These are phyloP conservation scores for Shargacucullia verbasci DNA, from an alignment of 2,888 invertebrate genomes.

Conservation along the genomic window DNA sequence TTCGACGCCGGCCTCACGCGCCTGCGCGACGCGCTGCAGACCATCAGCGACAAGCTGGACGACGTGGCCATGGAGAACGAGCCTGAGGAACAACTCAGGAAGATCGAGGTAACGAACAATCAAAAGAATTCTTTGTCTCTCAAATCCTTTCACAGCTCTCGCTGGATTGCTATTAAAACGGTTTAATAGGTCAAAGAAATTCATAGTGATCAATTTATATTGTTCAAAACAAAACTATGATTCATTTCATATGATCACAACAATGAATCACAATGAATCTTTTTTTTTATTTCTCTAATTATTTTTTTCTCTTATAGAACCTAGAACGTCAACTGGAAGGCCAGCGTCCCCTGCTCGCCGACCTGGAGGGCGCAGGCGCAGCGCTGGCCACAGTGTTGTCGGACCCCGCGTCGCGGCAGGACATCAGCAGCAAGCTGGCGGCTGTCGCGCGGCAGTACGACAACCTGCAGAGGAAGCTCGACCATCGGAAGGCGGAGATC, in stretches of 20 bases:
- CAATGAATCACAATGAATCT: too few relatives aligned
- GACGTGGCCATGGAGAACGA: conserved; percentile 94
- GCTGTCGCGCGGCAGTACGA: conserved; percentile 96
- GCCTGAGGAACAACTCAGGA: conserved; percentile 95
- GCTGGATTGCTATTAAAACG: too few relatives aligned
- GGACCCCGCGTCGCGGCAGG: conserved; percentile 96
- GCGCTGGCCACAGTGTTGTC: conserved; percentile 95
- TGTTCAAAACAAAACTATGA: too few relatives aligned
- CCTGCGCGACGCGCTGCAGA: conserved; percentile 95
- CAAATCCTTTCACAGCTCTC: too few relatives aligned
- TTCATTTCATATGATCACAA: too few relatives aligned
- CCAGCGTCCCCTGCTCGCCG: conserved; percentile 95
- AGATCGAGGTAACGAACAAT: conserved; percentile 90
- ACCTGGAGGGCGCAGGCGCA: conserved; percentile 96
- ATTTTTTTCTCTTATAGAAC: conserved; percentile 78
- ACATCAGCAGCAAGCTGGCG: conserved; percentile 96
- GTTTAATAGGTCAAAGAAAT: too few relatives aligned
- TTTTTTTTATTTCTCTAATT: too few relatives aligned
- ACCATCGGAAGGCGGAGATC: conserved; percentile 96
- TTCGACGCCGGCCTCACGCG: conserved; percentile 96
- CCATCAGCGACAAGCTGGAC: conserved; percentile 96
- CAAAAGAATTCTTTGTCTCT: too few relatives aligned
- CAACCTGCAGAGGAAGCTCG: conserved; percentile 96
- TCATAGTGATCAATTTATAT: too few relatives aligned
- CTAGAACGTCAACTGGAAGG: conserved; percentile 96